A percentile compares a stretch with the other conserved stretches of the same genome.
These are phyloP conservation scores for Epinephelus cyanopodus DNA, from an alignment of 2,113 vertebrate genomes.

Conservation along the genomic window DNA sequence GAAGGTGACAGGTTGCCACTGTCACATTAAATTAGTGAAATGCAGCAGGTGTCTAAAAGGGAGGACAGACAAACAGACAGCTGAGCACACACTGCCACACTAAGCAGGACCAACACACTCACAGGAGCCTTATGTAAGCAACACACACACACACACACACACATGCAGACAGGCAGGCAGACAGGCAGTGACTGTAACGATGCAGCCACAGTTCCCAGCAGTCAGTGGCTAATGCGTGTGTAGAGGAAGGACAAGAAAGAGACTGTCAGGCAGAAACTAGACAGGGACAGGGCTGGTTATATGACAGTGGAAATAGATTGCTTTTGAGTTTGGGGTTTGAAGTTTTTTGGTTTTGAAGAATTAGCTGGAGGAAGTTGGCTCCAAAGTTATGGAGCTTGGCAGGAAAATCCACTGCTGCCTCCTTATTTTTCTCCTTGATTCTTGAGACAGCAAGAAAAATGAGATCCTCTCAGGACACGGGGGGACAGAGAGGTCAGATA, in stretches of 20 bases:
- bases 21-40: slow-evolving; percentile 29
- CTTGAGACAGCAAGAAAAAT: slow-evolving; percentile 39
- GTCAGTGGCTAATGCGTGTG: slow-evolving; percentile 33
- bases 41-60: slow-evolving; percentile 42
- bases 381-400: slow-evolving; percentile 41
- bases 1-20: slow-evolving; percentile 3
- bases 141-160: slow-evolving; percentile 47
- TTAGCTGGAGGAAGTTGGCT: slow-evolving; percentile 37
- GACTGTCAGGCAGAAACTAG: slow-evolving; percentile 25
- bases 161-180: slow-evolving; percentile 27
- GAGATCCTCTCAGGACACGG: slow-evolving; percentile 19
- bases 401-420: slow-evolving; percentile 33
- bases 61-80: slow-evolving; percentile 44
- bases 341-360: slow-evolving; percentile 46
- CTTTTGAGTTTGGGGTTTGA: slow-evolving; percentile 48
- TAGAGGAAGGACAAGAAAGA: slow-evolving; percentile 34
- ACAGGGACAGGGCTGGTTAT: slow-evolving; percentile 23
- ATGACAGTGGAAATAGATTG: slow-evolving; percentile 37
- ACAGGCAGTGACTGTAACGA: slow-evolving; percentile 61
- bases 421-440: slow-evolving; percentile 41
- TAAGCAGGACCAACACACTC: slow-evolving; percentile 36
- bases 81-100: slow-evolving; percentile 47
- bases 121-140: slow-evolving; percentile 59
- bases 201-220: slow-evolving; percentile 39
- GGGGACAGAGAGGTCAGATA: slow-evolving; percentile 37